A percentile compares a stretch with the other conserved stretches of the same genome.
Conservation (phyloP, 2,888 invertebrate genomes). For the Coleophora flavipennella region DNA sequence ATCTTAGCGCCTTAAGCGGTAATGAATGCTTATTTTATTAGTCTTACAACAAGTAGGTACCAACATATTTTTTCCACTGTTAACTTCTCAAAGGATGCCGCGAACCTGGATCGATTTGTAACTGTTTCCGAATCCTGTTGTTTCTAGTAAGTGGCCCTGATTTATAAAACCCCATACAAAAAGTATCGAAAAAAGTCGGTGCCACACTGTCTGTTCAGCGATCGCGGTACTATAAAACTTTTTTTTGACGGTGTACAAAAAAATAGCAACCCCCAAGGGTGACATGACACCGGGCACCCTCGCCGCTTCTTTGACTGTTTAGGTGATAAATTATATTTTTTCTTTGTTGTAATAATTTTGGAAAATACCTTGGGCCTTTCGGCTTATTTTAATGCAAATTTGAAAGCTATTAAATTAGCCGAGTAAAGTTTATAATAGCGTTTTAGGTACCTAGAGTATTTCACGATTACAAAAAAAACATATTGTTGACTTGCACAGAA, state of each 20-base stretch:
- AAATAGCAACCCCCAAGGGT: not conserved
- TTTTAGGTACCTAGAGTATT: no score
- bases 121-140: not conserved
- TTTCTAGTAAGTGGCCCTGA: slow-evolving; percentile 26
- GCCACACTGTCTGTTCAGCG: slow-evolving; percentile 53
- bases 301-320: slow-evolving; percentile 46
- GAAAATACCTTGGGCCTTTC: slow-evolving; percentile 2
- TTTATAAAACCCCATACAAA: slow-evolving; percentile 24
- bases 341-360: slow-evolving; percentile 12
- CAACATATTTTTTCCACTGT: not conserved
- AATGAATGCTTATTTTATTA: no score
- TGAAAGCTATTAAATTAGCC: not conserved
- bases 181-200: slow-evolving; percentile 38
- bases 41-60: no score
- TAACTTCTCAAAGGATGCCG: not conserved
- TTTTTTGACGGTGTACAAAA: slow-evolving; percentile 17
- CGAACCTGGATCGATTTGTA: not conserved
- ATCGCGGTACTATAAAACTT: slow-evolving; percentile 32
- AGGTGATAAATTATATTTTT: slow-evolving; percentile 33
- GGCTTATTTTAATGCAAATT: not conserved
- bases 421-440: no score
- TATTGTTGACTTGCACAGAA: no score
- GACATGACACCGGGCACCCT: slow-evolving; percentile 31
- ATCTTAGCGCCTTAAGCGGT: no score
- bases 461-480: no score